phyloP scores from a whole-genome alignment of 2,888 invertebrate species.

The Lithodes maja region DNA sequence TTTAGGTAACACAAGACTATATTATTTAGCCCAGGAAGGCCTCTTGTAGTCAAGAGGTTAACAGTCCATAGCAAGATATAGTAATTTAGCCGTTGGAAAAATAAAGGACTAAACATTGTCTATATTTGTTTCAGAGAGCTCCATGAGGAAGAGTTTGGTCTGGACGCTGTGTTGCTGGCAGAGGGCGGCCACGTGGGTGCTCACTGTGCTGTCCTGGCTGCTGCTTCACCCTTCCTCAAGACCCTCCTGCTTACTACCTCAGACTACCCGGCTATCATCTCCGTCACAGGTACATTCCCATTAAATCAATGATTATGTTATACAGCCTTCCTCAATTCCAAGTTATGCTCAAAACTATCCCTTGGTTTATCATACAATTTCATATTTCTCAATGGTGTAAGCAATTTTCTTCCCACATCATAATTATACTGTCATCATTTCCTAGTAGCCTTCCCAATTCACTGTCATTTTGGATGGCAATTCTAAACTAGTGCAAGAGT shows the following conservation, averaged over 20 bases:
- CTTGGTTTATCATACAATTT: too few relatives aligned
- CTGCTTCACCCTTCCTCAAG: conserved; percentile 65
- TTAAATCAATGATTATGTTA: not conserved
- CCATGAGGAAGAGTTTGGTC: conserved; percentile 63
- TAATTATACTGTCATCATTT: too few relatives aligned
- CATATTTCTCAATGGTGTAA: too few relatives aligned
- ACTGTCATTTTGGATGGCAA: too few relatives aligned
- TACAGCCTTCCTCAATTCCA: too few relatives aligned
- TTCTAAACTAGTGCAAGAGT: too few relatives aligned
- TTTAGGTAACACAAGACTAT: too few relatives aligned
- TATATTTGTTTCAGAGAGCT: conserved; percentile 46
- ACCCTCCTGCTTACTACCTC: conserved; percentile 58
- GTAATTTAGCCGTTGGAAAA: not conserved
- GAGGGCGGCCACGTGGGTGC: conserved; percentile 66
- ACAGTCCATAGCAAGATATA: not conserved
- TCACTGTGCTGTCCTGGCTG: conserved; percentile 63
- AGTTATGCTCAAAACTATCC: too few relatives aligned
- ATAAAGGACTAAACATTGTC: not conserved
- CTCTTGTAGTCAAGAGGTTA: too few relatives aligned
- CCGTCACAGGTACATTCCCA: conserved; percentile 59
- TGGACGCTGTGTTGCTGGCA: conserved; percentile 60
- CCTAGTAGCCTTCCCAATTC: too few relatives aligned
- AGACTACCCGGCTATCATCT: conserved; percentile 62
- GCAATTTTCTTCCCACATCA: too few relatives aligned
- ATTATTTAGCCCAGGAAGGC: too few relatives aligned